phyloP scores from a whole-genome alignment of 2,113 vertebrate genomes.

The Scortum barcoo region DNA sequence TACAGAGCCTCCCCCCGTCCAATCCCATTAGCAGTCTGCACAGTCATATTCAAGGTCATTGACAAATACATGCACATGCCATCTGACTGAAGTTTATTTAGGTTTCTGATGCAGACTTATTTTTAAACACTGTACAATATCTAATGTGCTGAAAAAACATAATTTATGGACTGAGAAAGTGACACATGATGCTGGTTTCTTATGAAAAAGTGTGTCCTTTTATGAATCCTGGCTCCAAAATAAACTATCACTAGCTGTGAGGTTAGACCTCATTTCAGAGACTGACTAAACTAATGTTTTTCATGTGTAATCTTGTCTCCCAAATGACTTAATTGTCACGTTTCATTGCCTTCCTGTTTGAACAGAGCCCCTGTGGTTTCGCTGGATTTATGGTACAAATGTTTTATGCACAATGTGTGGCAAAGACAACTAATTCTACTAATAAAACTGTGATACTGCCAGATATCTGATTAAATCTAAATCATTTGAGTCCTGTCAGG shows the following conservation, averaged over 20 bases:
- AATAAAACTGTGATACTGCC: not conserved
- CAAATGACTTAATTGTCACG: slow-evolving; percentile 2
- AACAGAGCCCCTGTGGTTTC: not conserved
- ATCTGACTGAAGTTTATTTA: not conserved
- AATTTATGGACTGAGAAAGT: slow-evolving; percentile 2
- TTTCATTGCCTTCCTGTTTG: slow-evolving; percentile 8
- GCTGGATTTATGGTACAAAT: slow-evolving; percentile 16
- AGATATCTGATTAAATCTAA: not conserved
- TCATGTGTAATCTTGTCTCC: not conserved
- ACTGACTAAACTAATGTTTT: slow-evolving; percentile 1
- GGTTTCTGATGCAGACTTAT: not conserved
- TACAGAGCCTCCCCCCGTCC: not conserved
- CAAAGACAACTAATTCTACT: not conserved
- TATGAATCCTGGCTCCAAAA: not conserved
- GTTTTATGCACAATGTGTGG: not conserved
- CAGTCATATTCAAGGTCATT: not conserved
- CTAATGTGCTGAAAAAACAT: not conserved
- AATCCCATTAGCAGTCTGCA: slow-evolving; percentile 40
- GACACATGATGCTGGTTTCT: not conserved
- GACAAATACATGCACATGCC: not conserved
- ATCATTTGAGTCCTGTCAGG: not conserved
- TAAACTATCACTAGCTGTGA: not conserved
- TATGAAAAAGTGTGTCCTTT: not conserved
- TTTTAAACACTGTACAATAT: not conserved
- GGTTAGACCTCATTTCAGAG: not conserved